Evolutionary conservation across 2,888 invertebrate species (phyloP).

Genomic region (Heliconius hortense): DNA sequence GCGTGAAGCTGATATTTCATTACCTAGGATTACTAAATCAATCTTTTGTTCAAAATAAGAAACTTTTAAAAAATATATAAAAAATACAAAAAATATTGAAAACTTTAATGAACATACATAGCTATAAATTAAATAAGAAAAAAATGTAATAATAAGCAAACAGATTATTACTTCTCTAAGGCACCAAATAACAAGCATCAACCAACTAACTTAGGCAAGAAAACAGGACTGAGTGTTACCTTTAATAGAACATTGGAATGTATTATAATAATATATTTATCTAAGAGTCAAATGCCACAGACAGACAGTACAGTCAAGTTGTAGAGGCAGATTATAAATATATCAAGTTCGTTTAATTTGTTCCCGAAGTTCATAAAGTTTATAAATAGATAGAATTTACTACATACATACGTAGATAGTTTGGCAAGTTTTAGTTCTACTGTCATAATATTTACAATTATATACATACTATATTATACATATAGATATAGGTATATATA

Average conservation of each 20-base stretch:
- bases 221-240: conserved; percentile 59
- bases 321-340: conserved; percentile 45
- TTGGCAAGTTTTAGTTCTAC: conserved; percentile 27
- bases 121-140: neutral
- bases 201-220: conserved; percentile 30
- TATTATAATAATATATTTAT: conserved; percentile 50
- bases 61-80: neutral
- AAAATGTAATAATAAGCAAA: neutral
- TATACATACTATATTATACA: too few species aligned
- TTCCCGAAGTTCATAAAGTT: conserved; percentile 56
- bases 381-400: conserved; percentile 28
- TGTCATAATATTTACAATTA: neutral
- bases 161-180: neutral
- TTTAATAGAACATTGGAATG: conserved; percentile 66
- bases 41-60: neutral
- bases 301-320: conserved; percentile 38
- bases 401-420: conserved; percentile 15
- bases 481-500: neutral
- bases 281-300: conserved; percentile 62
- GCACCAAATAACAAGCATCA: conserved; percentile 13
- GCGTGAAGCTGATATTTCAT: too few species aligned
- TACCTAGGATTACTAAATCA: neutral
- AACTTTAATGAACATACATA: neutral
- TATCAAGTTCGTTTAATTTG: conserved; percentile 62
- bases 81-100: neutral